phyloP scores from a whole-genome alignment of 2,797 vertebrate species.

The Semaprochilodus insignis region DNA sequence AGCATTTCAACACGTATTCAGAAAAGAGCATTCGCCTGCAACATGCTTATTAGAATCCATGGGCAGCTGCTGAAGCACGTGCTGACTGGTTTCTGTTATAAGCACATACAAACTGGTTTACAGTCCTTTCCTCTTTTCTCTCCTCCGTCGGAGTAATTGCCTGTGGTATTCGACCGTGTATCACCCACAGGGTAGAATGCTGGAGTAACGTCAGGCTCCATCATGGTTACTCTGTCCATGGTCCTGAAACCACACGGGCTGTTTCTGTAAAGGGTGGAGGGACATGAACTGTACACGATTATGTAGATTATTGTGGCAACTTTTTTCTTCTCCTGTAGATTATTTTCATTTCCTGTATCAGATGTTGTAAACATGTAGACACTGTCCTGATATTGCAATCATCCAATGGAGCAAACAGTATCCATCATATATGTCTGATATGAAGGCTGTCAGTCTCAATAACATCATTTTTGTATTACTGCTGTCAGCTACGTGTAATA shows the following conservation, averaged over 20 bases:
- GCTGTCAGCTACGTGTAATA: neutral
- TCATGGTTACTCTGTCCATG: slow-evolving; percentile 67
- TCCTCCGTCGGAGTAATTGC: neutral
- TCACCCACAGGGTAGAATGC: neutral
- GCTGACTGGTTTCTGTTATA: neutral
- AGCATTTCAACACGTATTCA: neutral
- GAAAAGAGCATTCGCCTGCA: neutral
- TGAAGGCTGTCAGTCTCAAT: neutral
- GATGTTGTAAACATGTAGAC: neutral
- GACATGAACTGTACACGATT: neutral
- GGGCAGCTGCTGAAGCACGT: neutral
- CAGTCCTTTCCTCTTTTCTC: neutral
- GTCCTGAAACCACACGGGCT: slow-evolving; percentile 68
- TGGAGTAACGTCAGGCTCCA: neutral
- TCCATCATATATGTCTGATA: no score
- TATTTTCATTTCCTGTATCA: neutral
- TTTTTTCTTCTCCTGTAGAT: no score
- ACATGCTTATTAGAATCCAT: neutral
- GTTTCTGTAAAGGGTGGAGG: neutral
- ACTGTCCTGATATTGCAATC: neutral
- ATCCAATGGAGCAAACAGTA: neutral
- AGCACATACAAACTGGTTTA: neutral
- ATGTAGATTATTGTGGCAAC: neutral
- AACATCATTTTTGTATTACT: neutral
- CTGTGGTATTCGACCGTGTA: neutral